Evolutionary conservation across 30 jellyfish, hydroid and myxozoan species (phyloP).

Genomic region (Aurelia sp.): DNA sequence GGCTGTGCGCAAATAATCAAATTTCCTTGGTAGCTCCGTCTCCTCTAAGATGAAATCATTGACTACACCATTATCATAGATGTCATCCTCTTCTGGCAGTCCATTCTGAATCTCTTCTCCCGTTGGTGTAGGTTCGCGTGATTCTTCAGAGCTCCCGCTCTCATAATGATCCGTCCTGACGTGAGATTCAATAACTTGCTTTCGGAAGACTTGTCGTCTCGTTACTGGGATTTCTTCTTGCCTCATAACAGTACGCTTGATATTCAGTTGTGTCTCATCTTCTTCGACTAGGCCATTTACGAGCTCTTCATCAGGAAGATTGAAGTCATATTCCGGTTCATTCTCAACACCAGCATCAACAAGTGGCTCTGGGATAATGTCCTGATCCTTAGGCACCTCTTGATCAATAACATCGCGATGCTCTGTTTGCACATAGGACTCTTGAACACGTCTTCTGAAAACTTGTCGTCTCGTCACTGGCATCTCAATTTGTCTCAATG

Average conservation of each 20-base stretch:
- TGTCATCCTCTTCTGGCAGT: background rate
- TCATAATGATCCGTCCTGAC: background rate
- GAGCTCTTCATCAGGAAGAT: background rate
- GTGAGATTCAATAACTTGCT: slow-evolving; percentile 1
- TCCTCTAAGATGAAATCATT: slow-evolving; percentile 11
- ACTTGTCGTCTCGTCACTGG: slow-evolving; percentile 59
- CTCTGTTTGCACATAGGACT: slow-evolving; percentile 14
- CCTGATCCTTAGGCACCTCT: background rate
- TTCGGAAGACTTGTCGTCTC: slow-evolving; percentile 38
- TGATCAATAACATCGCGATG: background rate
- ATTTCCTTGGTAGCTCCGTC: slow-evolving; percentile 26
- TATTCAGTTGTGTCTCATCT: background rate
- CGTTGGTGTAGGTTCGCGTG: background rate
- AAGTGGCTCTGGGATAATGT: background rate
- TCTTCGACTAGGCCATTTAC: background rate
- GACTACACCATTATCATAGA: slow-evolving; percentile 16
- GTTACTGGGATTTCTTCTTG: slow-evolving; percentile 17
- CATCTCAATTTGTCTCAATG: slow-evolving; percentile 8
- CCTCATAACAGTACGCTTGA: slow-evolving; percentile 23
- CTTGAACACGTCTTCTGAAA: slow-evolving; percentile 20
- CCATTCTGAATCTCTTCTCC: background rate
- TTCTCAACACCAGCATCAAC: slow-evolving; percentile 12
- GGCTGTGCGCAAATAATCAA: slow-evolving; percentile 44
- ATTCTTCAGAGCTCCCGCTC: slow-evolving; percentile 8
- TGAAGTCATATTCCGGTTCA: background rate